Base-by-base conservation (phyloP, 2,797 vertebrate genomes). In the Apodemus agrarius region DNA sequence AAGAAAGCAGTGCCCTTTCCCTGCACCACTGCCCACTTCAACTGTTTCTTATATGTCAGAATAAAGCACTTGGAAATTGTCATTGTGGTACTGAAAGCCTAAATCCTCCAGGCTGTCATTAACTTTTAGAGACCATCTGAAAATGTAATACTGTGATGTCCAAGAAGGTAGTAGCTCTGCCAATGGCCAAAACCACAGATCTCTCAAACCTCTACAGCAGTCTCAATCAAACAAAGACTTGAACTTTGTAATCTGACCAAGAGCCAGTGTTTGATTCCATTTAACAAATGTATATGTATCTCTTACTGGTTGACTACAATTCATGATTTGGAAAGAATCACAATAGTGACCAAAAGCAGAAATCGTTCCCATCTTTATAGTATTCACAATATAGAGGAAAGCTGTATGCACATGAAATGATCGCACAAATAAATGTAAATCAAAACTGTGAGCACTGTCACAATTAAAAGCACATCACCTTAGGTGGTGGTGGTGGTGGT, bases 51-150 rank as follows among this genome's bases (percentile, higher is more conserved):
- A 83, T 79, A 29, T 24, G 43, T 76, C 40, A 82, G 5, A 67
- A 87, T 11, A 97, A 46, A 29, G 31, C 14, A 52, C 59, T n/a
- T 31, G 10, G 89, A 95, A 92, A 91, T 7, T 52, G 12, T n/a
- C 49, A 22, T 46, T 80, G 49, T 57, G 11, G 12, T 79, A 61
- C 6, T 78, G 12, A 94, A 96, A 94, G 52, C 4, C n/a, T 81
- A 89, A 92, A 72, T 90, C 72, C 29, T 96, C 49, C 85, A 88
- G 10, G 22, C 11, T 83, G 46, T 74, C 88, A 86, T 76, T 85
- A 81, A 95, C 37, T 93, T 93, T 72, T 72, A 91, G 94, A 93
- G 75, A 81, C 83, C 2, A 22, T 57, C 82, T 95, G 63, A 91
- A 93, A 93, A 72, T 69, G 24, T 14, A 93, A 69, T 34, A 89